Conservation (phyloP, 2,113 vertebrate species). For the Saccopteryx leptura region DNA sequence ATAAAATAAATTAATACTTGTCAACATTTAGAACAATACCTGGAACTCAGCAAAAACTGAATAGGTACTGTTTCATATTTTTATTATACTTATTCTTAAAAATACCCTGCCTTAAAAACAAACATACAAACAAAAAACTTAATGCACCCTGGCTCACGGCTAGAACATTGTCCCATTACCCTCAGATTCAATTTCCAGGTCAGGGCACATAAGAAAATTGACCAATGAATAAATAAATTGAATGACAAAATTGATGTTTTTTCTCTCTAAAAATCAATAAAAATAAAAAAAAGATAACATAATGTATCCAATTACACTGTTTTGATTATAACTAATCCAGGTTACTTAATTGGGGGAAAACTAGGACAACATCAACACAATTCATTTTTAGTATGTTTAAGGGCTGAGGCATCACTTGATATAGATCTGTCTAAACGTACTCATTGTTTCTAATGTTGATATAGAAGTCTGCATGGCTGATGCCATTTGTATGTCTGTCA, state of each 20-base stretch:
- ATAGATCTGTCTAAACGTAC: neutral
- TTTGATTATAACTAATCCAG: neutral
- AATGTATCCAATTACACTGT: neutral
- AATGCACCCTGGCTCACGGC: too few species aligned
- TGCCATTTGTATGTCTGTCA: neutral
- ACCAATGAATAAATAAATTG: too few species aligned
- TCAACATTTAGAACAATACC: neutral
- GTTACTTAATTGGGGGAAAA: neutral
- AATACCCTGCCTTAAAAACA: neutral
- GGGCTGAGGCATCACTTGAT: neutral
- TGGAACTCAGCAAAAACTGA: neutral
- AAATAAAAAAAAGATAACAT: too few species aligned
- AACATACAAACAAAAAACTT: neutral
- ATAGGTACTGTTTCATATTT: neutral
- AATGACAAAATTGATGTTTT: too few species aligned
- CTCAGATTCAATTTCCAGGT: too few species aligned
- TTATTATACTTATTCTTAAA: slow-evolving; percentile 32
- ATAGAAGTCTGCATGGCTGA: neutral
- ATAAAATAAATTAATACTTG: neutral
- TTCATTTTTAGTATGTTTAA: neutral
- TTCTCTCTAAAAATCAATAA: too few species aligned
- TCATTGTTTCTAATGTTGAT: neutral
- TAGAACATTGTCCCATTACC: too few species aligned
- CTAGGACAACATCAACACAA: neutral
- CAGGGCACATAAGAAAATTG: too few species aligned